Conservation (phyloP, 2,113 vertebrate species). For the Ictalurus punctatus region DNA sequence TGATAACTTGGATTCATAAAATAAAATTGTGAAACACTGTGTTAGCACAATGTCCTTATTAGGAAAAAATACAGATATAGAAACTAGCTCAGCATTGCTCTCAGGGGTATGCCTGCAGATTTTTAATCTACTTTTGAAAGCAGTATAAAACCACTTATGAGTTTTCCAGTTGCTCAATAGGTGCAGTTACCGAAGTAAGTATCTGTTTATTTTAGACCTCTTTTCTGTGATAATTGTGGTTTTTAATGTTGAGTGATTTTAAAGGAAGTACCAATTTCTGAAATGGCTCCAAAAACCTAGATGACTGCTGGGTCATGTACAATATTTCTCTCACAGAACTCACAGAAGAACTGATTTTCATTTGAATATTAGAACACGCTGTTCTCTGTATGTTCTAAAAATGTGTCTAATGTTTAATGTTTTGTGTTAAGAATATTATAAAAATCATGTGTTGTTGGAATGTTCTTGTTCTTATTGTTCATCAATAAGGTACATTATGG, state of each 20-base stretch:
- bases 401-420: neutral
- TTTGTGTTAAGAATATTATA: neutral
- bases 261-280: neutral
- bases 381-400: neutral
- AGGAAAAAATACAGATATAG: conserved; percentile 31
- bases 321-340: neutral
- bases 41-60: conserved; percentile 6
- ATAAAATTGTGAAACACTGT: conserved; percentile 20
- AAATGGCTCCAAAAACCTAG: neutral
- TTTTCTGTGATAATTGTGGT: neutral
- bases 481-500: too few relatives aligned
- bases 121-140: conserved; percentile 21
- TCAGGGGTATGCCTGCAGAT: neutral
- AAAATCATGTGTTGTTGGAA: neutral
- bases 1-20: conserved; percentile 33
- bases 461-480: too few relatives aligned
- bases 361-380: neutral
- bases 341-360: neutral
- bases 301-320: neutral
- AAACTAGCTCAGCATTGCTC: conserved; percentile 22
- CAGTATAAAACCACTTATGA: neutral
- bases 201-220: neutral
- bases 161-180: neutral
- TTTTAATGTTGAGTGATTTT: neutral
- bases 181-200: conserved; percentile 1